Percentiles rank a stretch among this genome's conserved stretches.
phyloP scores from a whole-genome alignment of 2,113 vertebrate species.

The Gallinago undulata region DNA sequence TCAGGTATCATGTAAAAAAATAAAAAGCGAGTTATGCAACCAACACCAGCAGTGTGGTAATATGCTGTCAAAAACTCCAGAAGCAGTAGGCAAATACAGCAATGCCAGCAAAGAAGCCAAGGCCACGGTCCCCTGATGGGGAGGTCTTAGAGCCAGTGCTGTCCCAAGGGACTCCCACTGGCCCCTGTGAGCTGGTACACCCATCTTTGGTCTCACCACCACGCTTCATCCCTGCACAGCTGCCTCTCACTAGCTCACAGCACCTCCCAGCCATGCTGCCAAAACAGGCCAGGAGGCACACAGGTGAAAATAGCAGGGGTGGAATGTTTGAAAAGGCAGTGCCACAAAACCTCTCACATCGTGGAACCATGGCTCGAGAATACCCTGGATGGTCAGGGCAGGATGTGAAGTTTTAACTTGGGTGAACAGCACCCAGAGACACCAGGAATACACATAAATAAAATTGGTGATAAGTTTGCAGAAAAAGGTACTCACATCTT shows the following conservation, averaged over 20 bases:
- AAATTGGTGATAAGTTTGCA: background rate
- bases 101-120: background rate
- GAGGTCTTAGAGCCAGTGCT: background rate
- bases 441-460: no score
- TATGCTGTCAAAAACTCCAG: background rate
- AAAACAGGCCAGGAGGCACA: background rate
- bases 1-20: background rate
- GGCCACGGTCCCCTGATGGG: no score
- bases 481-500: background rate
- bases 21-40: background rate
- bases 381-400: background rate
- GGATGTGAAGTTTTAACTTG: no score
- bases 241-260: background rate
- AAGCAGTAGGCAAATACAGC: background rate
- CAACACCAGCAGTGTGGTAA: background rate
- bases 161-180: background rate
- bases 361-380: background rate
- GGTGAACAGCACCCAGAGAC: no score
- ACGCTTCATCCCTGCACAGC: background rate
- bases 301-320: background rate
- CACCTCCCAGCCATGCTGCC: background rate
- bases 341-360: background rate
- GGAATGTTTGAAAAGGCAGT: background rate
- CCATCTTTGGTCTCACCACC: accelerated
- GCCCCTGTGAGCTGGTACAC: background rate